These are phyloP conservation scores for Melanotus villosus DNA, from an alignment of 2,888 invertebrate genomes.

Conservation along the genomic window DNA sequence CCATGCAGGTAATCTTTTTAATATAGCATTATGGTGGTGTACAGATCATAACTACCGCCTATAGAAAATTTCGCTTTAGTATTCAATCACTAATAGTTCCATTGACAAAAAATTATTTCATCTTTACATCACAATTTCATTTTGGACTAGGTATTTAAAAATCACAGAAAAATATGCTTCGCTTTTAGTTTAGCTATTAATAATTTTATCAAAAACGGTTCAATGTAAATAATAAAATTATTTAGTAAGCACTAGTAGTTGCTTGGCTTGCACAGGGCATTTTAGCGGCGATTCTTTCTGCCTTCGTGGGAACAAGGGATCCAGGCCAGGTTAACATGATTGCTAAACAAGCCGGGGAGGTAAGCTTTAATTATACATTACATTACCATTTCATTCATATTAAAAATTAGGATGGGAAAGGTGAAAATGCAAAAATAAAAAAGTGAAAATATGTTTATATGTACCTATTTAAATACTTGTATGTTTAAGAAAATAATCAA, in stretches of 20 bases:
- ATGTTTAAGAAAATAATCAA: no score
- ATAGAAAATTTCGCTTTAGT: neutral
- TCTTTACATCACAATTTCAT: neutral
- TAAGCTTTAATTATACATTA: slow-evolving; percentile 71
- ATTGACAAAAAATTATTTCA: neutral
- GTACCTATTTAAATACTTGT: no score
- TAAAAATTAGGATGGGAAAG: neutral
- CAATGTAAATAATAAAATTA: slow-evolving; percentile 44
- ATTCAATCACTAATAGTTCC: slow-evolving; percentile 15
- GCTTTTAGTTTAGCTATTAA: slow-evolving; percentile 44
- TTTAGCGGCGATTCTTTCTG: slow-evolving; percentile 92
- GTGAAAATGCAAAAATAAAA: no score
- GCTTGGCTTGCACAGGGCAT: slow-evolving; percentile 82
- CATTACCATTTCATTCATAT: neutral
- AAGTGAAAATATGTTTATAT: no score
- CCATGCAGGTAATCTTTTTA: slow-evolving; percentile 81
- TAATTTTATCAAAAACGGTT: slow-evolving; percentile 28
- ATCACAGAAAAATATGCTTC: slow-evolving; percentile 33
- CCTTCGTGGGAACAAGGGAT: slow-evolving; percentile 92
- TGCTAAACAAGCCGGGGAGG: slow-evolving; percentile 97
- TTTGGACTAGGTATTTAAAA: slow-evolving; percentile 22
- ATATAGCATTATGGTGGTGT: neutral
- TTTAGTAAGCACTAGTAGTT: slow-evolving; percentile 48
- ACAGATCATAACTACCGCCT: neutral
- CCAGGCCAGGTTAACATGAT: slow-evolving; percentile 93